These are phyloP conservation scores for Hylomyscus alleni DNA, from an alignment of 2,797 vertebrate genomes.

Conservation along the genomic window DNA sequence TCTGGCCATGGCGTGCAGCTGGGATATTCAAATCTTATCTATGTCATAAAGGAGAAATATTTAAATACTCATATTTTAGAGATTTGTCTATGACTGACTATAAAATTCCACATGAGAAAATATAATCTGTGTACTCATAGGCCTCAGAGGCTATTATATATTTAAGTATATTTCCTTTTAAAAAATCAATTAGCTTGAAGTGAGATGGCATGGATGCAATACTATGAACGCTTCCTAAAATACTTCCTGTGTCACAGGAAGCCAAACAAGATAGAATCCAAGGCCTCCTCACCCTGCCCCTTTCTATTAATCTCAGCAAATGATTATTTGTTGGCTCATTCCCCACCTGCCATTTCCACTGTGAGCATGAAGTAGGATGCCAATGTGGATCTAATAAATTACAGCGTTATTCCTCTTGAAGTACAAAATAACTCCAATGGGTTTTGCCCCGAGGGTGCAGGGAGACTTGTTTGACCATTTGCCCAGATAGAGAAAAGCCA, in stretches of 20 bases:
- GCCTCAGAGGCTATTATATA: neutral
- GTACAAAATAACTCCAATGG: slow-evolving; percentile 40
- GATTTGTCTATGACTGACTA: neutral
- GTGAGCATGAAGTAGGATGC: slow-evolving; percentile 78
- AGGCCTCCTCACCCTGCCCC: slow-evolving; percentile 55
- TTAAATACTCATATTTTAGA: neutral
- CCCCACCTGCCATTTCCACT: slow-evolving; percentile 77
- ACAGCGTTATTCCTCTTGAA: slow-evolving; percentile 65
- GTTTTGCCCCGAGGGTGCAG: slow-evolving; percentile 42
- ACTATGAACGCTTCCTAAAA: neutral
- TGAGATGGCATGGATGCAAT: neutral
- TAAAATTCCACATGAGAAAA: neutral
- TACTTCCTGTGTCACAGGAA: neutral
- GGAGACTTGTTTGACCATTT: slow-evolving; percentile 83
- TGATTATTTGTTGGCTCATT: slow-evolving; percentile 74
- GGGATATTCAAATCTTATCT: neutral
- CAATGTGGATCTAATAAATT: slow-evolving; percentile 72
- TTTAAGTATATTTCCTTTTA: neutral
- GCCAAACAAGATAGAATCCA: slow-evolving; percentile 24
- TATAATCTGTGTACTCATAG: accelerated
- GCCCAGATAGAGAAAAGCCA: slow-evolving; percentile 80
- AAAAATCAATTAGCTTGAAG: neutral
- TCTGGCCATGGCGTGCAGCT: neutral
- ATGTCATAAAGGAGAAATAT: neutral
- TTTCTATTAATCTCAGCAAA: slow-evolving; percentile 74